Conservation (phyloP, 2,888 invertebrate genomes). For the Patella caerulea region DNA sequence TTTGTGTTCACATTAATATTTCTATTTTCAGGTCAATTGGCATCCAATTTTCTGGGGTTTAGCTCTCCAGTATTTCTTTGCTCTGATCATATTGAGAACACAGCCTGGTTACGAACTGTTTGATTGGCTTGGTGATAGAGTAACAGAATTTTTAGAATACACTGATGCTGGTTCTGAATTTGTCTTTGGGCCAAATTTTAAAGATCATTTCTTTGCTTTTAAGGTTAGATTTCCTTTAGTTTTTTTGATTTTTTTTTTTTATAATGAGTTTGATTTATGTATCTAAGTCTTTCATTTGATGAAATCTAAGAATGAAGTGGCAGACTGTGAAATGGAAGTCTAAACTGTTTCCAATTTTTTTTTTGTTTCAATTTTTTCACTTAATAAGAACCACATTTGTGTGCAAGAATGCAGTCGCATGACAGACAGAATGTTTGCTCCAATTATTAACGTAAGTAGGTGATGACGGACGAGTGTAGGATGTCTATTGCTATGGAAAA, state of each 20-base stretch:
- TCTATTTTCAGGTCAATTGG: conserved; percentile 75
- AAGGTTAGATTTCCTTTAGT: conserved; percentile 75
- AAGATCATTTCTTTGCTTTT: conserved; percentile 85
- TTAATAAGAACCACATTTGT: not conserved
- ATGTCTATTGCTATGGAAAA: too few relatives aligned
- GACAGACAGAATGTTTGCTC: too few relatives aligned
- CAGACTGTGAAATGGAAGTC: not conserved
- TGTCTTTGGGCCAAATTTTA: conserved; percentile 79
- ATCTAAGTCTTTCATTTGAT: too few relatives aligned
- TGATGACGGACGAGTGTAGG: too few relatives aligned
- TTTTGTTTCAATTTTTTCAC: not conserved
- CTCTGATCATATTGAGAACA: conserved; percentile 65
- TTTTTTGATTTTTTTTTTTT: too few relatives aligned
- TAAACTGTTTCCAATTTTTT: not conserved
- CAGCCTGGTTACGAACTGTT: conserved; percentile 76
- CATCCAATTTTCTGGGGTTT: conserved; percentile 85
- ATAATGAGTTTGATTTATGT: too few relatives aligned
- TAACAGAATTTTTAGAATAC: conserved; percentile 84
- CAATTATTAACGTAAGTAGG: too few relatives aligned
- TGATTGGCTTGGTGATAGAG: conserved; percentile 79
- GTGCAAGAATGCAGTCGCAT: too few relatives aligned
- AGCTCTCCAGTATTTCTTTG: conserved; percentile 84
- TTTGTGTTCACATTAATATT: not conserved
- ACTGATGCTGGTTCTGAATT: conserved; percentile 87
- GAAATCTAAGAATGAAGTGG: too few relatives aligned